Conservation (phyloP, 2,113 vertebrate genomes). For the Rattus norvegicus region DNA sequence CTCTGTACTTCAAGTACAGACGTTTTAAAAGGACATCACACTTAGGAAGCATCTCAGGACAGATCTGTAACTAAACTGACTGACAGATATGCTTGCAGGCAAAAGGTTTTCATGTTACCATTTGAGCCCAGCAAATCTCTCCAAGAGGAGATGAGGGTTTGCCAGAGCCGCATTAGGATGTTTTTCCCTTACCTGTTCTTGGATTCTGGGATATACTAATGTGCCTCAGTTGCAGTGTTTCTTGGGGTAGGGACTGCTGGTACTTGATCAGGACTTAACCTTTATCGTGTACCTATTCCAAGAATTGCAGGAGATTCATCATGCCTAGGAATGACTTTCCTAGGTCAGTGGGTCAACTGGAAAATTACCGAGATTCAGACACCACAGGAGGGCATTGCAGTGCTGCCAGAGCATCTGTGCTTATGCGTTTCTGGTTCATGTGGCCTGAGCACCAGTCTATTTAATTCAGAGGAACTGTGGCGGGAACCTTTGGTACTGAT, state of each 20-base stretch:
- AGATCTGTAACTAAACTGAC: not conserved
- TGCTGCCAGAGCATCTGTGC: not conserved
- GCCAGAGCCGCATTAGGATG: not conserved
- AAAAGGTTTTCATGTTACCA: not conserved
- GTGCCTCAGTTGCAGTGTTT: not conserved
- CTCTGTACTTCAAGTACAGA: not conserved
- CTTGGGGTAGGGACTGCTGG: not conserved
- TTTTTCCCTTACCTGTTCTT: not conserved
- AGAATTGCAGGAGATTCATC: not conserved
- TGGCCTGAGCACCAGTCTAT: not conserved
- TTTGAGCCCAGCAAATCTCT: constrained; percentile 10
- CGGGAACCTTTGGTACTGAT: not conserved
- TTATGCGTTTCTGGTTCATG: not conserved
- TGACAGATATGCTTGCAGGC: not conserved
- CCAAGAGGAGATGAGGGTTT: not conserved
- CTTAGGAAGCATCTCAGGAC: not conserved
- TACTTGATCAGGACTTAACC: not conserved
- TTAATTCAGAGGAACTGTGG: not conserved
- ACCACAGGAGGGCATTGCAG: not conserved
- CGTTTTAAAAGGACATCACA: not conserved
- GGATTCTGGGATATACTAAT: not conserved
- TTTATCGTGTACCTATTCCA: not conserved
- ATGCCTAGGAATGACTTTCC: not conserved
- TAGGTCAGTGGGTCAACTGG: not conserved
- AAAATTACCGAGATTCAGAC: not conserved